Base-by-base conservation (phyloP, 2,888 invertebrate species). In the Conomelus anceps region DNA sequence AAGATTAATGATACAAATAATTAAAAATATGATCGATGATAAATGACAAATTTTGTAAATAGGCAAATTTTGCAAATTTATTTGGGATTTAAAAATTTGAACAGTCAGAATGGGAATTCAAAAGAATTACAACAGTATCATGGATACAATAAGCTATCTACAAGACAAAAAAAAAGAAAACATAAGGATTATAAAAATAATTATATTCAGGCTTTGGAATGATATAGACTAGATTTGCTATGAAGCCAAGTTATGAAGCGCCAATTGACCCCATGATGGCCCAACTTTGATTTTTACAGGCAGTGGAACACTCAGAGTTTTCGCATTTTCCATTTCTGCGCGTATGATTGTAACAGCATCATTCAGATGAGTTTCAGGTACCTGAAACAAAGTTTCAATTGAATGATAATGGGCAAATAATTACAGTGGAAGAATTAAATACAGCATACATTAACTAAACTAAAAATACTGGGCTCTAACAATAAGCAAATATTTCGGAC, bases 241-340 rank as follows among this genome's bases (percentile, higher is more conserved):
- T n/a, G 20, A n/a, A 7, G n/a, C 63, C 3, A 63, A n/a, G n/a
- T 63, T 63, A n/a, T 63, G n/a, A 3, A 63, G 63, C 20, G 63
- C 90, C 22, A 91, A 88, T 22, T 87, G 29, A 13, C 97, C 98
- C 99, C 99, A 99, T 29, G 96, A 95, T 89, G 94, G 93, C 0
- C 99, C 99, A 86, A 94, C 94, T 94, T 96, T 97, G 0, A 99
- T 93, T 94, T 98, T 98, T 0, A 99, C 98, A 7, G 97, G 97
- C 89, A 99, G 94, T n/a, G 96, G 96, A 3, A 99, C 96, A 88
- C 94, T 95, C 24, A 98, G 93, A 90, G 94, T 93, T 7, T 96
- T 95, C 20, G 96, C 96, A 89, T 95, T 94, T 93, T 98, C 98
- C 98, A 99, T 98, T 23, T 95, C 95, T 85, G 95, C 93, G 92